A percentile compares a stretch with the other conserved stretches of the same genome.
phyloP scores from a whole-genome alignment of 1,140 invertebrate species.

The Brachionus plicatilis region DNA sequence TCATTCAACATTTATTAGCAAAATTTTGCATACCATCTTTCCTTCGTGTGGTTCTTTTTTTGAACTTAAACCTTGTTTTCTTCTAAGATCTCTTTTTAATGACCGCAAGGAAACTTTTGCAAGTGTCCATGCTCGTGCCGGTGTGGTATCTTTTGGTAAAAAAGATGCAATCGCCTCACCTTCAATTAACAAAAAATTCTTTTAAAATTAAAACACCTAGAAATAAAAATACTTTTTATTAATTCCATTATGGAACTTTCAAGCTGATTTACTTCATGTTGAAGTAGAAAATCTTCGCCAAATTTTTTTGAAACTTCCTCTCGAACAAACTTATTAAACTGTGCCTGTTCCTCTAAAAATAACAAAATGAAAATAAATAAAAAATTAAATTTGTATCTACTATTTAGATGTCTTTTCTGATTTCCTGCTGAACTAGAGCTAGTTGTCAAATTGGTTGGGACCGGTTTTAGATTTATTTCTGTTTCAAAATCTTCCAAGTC shows the following conservation, averaged over 20 bases:
- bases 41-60: constrained; percentile 33
- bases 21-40: not conserved
- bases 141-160: constrained; percentile 40
- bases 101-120: constrained; percentile 28
- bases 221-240: not conserved
- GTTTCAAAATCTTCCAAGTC: constrained; percentile 37
- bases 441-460: not conserved
- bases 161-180: constrained; percentile 25
- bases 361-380: not conserved
- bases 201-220: no score
- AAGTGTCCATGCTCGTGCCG: constrained; percentile 30
- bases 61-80: constrained; percentile 18
- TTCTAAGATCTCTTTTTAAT: constrained; percentile 33
- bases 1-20: not conserved
- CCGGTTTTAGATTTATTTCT: constrained; percentile 36
- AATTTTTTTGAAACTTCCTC: constrained; percentile 40
- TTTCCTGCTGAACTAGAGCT: not conserved
- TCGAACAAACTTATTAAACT: constrained; percentile 36
- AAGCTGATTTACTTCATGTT: constrained; percentile 37
- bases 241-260: constrained; percentile 35
- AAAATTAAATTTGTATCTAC: not conserved
- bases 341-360: constrained; percentile 27
- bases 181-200: not conserved
- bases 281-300: constrained; percentile 36
- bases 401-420: constrained; percentile 37